Conservation (phyloP, 2,113 vertebrate species). For the Agapornis roseicollis region DNA sequence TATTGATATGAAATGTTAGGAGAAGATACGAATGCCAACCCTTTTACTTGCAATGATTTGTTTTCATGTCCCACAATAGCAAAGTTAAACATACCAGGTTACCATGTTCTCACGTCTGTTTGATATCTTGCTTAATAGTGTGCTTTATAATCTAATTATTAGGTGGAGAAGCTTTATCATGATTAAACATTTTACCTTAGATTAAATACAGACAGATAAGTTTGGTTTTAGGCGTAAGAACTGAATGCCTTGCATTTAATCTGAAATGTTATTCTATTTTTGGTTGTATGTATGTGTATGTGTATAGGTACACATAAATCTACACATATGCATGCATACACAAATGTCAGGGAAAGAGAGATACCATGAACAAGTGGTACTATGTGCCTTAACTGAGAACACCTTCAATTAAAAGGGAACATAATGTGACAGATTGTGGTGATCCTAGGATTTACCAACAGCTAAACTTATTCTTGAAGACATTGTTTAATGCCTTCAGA, state of each 20-base stretch:
- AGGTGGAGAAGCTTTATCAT: not conserved
- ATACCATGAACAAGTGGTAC: not conserved
- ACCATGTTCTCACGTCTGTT: not conserved
- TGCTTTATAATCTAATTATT: not conserved
- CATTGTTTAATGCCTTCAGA: not conserved
- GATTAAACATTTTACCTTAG: not conserved
- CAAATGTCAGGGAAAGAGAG: not conserved
- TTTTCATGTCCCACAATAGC: not conserved
- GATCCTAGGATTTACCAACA: not conserved
- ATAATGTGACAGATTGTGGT: not conserved
- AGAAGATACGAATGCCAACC: not conserved
- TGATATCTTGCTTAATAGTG: not conserved
- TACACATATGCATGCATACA: not conserved
- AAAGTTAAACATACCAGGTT: not conserved
- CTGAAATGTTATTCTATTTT: not conserved
- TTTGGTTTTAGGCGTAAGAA: not conserved
- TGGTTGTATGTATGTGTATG: not conserved
- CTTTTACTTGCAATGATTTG: not conserved
- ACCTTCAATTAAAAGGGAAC: not conserved
- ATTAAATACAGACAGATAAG: not conserved
- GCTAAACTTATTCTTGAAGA: not conserved
- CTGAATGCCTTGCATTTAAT: not conserved
- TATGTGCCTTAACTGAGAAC: not conserved
- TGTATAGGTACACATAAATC: not conserved
- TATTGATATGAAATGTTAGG: not conserved